Evolutionary conservation across 2,113 vertebrate genomes (phyloP).

Genomic region (Recurvirostra avosetta): DNA sequence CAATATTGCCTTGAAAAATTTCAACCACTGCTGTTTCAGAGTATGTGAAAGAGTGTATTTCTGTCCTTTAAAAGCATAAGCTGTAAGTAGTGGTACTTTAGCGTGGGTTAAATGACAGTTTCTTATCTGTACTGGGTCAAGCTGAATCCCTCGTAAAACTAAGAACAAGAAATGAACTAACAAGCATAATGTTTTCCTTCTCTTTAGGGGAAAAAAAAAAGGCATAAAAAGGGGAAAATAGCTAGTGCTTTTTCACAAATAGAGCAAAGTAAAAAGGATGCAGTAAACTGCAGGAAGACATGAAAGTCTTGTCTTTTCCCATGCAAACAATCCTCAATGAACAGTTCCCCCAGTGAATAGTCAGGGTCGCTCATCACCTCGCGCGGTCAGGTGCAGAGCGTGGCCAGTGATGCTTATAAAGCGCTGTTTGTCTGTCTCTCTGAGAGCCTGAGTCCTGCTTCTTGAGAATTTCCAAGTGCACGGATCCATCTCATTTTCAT

Average conservation of each 20-base stretch:
- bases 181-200: background rate
- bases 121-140: background rate
- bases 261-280: conserved; percentile 23
- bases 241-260: background rate
- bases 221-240: background rate
- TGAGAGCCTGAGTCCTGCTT: conserved; percentile 27
- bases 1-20: background rate
- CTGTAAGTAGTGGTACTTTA: background rate
- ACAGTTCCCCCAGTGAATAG: background rate
- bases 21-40: background rate
- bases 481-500: conserved; percentile 42
- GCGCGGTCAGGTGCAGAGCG: background rate
- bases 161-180: background rate
- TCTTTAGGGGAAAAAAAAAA: background rate
- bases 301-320: conserved; percentile 37
- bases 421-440: conserved; percentile 46
- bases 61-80: background rate
- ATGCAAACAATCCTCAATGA: conserved; percentile 4
- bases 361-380: background rate
- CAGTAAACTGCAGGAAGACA: conserved; percentile 51
- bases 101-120: background rate
- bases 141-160: background rate
- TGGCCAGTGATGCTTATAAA: conserved; percentile 38
- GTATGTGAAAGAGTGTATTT: background rate
- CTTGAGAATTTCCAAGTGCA: conserved; percentile 37